Evolutionary conservation across 2,888 invertebrate genomes (phyloP).

Genomic region (Sphaeridia pumilis): DNA sequence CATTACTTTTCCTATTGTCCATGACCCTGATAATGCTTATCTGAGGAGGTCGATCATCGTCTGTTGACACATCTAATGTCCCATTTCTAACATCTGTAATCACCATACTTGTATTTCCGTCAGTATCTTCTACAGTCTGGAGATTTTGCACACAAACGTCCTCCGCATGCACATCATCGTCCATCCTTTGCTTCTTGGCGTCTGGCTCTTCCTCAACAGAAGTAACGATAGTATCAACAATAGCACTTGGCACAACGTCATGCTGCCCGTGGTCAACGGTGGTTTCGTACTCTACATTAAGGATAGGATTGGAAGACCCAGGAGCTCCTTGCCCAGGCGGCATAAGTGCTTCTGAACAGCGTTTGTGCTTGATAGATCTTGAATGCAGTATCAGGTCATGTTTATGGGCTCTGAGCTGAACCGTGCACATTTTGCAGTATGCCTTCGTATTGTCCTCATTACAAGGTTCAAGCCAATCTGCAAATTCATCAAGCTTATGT

Average conservation of each 20-base stretch:
- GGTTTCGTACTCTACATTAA: constrained; percentile 12
- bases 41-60: constrained; percentile 3
- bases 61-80: not conserved
- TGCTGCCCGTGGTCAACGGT: constrained; percentile 2
- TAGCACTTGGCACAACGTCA: constrained; percentile 7
- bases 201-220: constrained; percentile 1
- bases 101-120: constrained; percentile 11
- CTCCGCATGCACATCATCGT: not conserved
- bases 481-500: constrained; percentile 3
- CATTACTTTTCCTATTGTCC: constrained; percentile 9
- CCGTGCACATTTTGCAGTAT: constrained; percentile 25
- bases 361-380: constrained; percentile 20
- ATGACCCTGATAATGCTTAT: constrained; percentile 16
- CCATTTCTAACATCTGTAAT: constrained; percentile 19
- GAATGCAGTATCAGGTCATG: constrained; percentile 26
- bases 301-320: not conserved
- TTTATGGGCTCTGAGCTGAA: constrained; percentile 23
- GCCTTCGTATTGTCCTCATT: constrained; percentile 23
- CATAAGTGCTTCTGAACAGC: constrained; percentile 9
- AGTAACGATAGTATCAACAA: constrained; percentile 9
- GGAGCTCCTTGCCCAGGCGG: not conserved
- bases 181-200: not conserved
- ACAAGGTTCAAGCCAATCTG: constrained; percentile 26
- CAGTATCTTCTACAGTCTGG: not conserved
- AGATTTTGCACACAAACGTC: not conserved